phyloP scores from a whole-genome alignment of 1,140 invertebrate genomes.

The Saccostrea cuccullata region DNA sequence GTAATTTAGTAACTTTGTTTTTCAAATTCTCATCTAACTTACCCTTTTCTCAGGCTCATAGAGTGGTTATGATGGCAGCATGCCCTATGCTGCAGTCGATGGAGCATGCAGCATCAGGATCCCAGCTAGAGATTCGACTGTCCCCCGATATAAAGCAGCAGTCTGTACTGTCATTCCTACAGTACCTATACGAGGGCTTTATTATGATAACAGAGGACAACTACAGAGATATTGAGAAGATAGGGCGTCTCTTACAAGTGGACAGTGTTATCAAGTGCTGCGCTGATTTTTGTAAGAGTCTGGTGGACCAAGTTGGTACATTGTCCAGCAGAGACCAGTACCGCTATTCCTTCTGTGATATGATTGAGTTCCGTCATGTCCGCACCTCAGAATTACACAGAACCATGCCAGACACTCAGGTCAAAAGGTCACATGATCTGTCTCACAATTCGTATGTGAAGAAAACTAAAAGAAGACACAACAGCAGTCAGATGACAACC shows the following conservation, averaged over 20 bases:
- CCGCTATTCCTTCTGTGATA: slow-evolving; percentile 38
- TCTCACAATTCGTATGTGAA: slow-evolving; percentile 2
- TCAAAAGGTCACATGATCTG: slow-evolving; percentile 47
- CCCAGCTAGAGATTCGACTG: slow-evolving; percentile 47
- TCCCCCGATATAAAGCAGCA: slow-evolving; percentile 46
- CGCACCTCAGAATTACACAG: slow-evolving; percentile 39
- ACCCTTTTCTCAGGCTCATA: slow-evolving; percentile 46
- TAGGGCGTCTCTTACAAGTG: slow-evolving; percentile 52
- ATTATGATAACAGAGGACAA: slow-evolving; percentile 57
- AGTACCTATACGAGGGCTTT: slow-evolving; percentile 57
- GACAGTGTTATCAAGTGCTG: slow-evolving; percentile 57
- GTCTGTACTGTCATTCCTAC: slow-evolving; percentile 49
- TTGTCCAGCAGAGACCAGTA: slow-evolving; percentile 16
- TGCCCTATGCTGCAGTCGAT: slow-evolving; percentile 56
- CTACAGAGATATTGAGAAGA: slow-evolving; percentile 50
- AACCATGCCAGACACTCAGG: slow-evolving; percentile 25
- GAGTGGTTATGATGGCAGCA: slow-evolving; percentile 52
- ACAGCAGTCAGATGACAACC: not conserved
- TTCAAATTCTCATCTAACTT: not conserved
- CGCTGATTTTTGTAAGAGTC: slow-evolving; percentile 49
- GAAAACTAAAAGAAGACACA: not conserved
- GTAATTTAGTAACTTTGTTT: not conserved
- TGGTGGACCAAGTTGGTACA: not conserved
- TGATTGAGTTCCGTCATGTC: slow-evolving; percentile 46
- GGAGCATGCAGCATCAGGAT: slow-evolving; percentile 45